Evolutionary conservation across 2,888 invertebrate species (phyloP).

Genomic region (Himalopsyche tibetana): DNA sequence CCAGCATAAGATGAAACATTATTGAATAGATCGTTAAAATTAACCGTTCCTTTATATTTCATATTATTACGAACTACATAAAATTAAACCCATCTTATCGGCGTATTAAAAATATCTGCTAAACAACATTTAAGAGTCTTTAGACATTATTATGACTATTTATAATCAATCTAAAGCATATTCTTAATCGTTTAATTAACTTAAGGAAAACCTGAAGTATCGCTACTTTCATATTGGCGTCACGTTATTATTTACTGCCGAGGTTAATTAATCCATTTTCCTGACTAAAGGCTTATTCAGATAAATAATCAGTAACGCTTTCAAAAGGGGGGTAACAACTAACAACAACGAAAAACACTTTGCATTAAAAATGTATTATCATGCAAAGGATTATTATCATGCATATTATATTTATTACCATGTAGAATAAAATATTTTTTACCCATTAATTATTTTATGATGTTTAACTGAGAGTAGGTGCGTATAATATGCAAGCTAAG

Average conservation of each 20-base stretch:
- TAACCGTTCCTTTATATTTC: no score
- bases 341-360: no score
- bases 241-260: slow-evolving; percentile 8
- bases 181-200: slow-evolving; percentile 40
- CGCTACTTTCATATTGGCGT: slow-evolving; percentile 40
- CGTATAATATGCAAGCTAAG: no score
- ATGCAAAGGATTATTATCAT: no score
- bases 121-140: neutral
- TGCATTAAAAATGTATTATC: no score
- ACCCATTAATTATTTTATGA: no score
- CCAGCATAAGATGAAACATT: no score
- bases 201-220: slow-evolving; percentile 32
- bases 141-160: neutral
- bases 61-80: no score
- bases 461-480: no score
- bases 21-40: no score
- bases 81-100: neutral
- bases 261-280: slow-evolving; percentile 48
- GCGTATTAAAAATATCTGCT: neutral
- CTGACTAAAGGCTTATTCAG: slow-evolving; percentile 23
- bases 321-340: neutral
- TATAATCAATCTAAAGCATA: slow-evolving; percentile 38
- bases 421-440: no score
- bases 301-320: neutral
- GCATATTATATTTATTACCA: no score